Conservation (phyloP, 2,888 invertebrate species). For the Thera britannica region DNA sequence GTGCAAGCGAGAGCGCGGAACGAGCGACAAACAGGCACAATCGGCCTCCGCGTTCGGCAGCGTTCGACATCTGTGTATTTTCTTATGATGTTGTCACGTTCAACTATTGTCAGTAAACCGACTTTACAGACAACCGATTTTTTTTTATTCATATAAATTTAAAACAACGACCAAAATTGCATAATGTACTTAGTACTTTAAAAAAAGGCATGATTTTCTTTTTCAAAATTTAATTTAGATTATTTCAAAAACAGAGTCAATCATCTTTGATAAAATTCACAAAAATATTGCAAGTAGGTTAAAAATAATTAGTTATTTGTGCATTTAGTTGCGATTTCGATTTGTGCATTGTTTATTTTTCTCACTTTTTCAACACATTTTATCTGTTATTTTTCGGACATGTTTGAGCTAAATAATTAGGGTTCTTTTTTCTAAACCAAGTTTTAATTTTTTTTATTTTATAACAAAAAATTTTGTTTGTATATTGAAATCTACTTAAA, state of each 20-base stretch:
- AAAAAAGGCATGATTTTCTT: background rate
- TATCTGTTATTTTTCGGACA: constrained; percentile 18
- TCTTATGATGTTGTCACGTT: too few relatives aligned
- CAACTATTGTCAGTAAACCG: too few relatives aligned
- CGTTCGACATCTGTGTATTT: too few relatives aligned
- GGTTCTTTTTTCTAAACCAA: too few relatives aligned
- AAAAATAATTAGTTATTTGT: constrained; percentile 30
- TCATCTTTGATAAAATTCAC: constrained; percentile 18
- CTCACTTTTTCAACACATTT: constrained; percentile 1
- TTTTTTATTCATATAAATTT: background rate
- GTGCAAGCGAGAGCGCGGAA: too few relatives aligned
- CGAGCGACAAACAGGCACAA: too few relatives aligned
- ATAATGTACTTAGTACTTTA: background rate
- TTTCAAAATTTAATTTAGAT: background rate
- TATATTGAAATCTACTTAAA: background rate
- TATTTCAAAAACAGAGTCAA: constrained; percentile 8
- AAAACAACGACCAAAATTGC: too few relatives aligned
- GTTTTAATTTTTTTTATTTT: too few relatives aligned
- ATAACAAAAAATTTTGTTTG: background rate
- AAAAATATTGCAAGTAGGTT: constrained; percentile 34
- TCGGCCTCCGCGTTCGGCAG: too few relatives aligned
- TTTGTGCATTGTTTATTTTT: constrained; percentile 20
- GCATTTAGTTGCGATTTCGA: constrained; percentile 37
- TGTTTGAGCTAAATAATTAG: constrained; percentile 17
- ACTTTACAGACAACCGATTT: background rate